Evolutionary conservation across 1,140 invertebrate genomes (phyloP).

Genomic region (Bombus consobrinus): DNA sequence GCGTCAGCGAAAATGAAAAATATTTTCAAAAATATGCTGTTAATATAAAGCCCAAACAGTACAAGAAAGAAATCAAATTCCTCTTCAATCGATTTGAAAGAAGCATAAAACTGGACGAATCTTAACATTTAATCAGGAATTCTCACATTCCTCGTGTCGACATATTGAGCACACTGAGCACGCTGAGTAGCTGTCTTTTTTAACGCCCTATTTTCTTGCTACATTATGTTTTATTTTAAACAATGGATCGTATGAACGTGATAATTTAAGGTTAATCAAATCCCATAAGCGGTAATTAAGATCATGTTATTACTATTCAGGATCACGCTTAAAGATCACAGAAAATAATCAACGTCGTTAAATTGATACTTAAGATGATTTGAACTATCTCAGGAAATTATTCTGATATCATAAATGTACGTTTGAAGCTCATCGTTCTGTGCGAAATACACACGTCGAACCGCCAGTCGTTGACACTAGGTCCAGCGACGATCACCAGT

Average conservation of each 20-base stretch:
- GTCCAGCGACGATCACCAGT: not conserved
- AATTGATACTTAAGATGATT: not conserved
- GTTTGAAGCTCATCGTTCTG: not conserved
- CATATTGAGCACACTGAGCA: not conserved
- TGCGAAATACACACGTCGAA: not conserved
- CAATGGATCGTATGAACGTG: not conserved
- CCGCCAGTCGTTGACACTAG: not conserved
- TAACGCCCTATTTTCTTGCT: not conserved
- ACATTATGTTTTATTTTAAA: not conserved
- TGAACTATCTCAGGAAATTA: not conserved
- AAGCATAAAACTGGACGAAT: not conserved
- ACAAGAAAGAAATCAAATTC: not conserved
- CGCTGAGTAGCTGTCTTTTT: not conserved
- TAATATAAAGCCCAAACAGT: too few relatives aligned
- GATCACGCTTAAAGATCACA: not conserved
- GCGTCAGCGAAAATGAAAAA: not conserved
- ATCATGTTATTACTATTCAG: not conserved
- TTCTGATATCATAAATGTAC: not conserved
- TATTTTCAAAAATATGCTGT: too few relatives aligned
- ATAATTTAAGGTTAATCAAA: too few relatives aligned
- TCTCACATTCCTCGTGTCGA: not conserved
- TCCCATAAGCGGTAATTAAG: not conserved
- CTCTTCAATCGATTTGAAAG: not conserved
- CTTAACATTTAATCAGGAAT: not conserved
- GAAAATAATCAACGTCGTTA: not conserved